Evolutionary conservation across 2,113 vertebrate genomes (phyloP).

Genomic region (Vicugna pacos): DNA sequence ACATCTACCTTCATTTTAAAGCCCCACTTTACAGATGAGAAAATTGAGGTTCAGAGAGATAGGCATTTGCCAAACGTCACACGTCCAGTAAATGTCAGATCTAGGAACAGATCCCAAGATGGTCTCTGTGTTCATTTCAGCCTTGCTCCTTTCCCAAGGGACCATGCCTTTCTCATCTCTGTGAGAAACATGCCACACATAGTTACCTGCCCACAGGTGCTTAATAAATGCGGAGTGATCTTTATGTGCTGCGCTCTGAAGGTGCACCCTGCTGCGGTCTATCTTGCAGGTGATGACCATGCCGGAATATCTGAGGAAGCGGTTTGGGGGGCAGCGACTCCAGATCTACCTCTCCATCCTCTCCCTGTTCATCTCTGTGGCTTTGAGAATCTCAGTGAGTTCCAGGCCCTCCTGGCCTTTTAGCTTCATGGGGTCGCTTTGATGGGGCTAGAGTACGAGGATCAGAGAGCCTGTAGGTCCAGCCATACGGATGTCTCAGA

Average conservation of each 20-base stretch:
- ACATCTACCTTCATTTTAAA: not conserved
- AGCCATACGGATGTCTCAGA: not conserved
- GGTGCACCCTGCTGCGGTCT: not conserved
- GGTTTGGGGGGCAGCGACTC: constrained; percentile 95
- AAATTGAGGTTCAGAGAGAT: not conserved
- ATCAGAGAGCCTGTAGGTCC: not conserved
- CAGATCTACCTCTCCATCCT: constrained; percentile 94
- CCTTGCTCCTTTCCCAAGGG: not conserved
- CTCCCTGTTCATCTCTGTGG: constrained; percentile 92
- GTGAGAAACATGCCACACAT: no score
- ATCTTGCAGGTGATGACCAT: constrained; percentile 93
- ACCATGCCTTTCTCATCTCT: not conserved
- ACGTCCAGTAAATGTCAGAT: not conserved
- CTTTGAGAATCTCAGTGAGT: constrained; percentile 96
- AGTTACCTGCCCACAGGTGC: not conserved
- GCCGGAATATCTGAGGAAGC: constrained; percentile 96
- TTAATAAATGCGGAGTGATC: not conserved
- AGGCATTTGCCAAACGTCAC: not conserved
- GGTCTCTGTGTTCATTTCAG: not conserved
- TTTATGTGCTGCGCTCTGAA: not conserved
- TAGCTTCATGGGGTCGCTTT: not conserved
- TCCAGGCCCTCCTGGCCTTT: not conserved
- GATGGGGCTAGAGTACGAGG: not conserved
- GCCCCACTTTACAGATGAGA: not conserved
- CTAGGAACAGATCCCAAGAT: not conserved